Evolutionary conservation across 1,140 invertebrate genomes (phyloP).

Genomic region (Philopotamus ludificatus): DNA sequence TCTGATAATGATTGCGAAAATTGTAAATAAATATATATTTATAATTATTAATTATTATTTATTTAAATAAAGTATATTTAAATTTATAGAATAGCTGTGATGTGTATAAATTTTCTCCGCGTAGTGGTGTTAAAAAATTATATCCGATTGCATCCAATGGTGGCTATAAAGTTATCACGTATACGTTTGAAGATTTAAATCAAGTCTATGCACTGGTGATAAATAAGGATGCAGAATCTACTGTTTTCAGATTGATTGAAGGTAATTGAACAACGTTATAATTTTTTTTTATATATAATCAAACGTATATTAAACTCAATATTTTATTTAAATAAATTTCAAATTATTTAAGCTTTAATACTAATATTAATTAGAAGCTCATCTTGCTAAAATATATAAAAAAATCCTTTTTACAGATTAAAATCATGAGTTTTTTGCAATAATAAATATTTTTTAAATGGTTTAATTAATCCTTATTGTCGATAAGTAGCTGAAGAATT

Average conservation of each 20-base stretch:
- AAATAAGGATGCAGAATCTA: background rate
- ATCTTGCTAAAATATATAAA: too few relatives aligned
- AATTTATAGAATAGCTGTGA: constrained; percentile 17
- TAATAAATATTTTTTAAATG: too few relatives aligned
- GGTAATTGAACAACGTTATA: constrained; percentile 6
- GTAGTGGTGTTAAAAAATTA: constrained; percentile 17
- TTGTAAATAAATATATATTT: background rate
- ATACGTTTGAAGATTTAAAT: constrained; percentile 3
- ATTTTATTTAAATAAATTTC: too few relatives aligned
- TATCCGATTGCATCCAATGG: constrained; percentile 12
- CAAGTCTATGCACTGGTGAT: constrained; percentile 7
- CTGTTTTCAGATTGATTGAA: background rate
- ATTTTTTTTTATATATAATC: too few relatives aligned
- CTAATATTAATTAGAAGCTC: too few relatives aligned
- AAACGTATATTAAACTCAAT: too few relatives aligned
- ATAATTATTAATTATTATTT: too few relatives aligned
- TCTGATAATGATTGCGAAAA: constrained; percentile 28
- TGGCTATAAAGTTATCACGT: constrained; percentile 12
- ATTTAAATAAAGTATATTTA: background rate
- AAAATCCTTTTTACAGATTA: too few relatives aligned
- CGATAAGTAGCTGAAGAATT: too few relatives aligned
- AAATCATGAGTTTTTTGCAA: too few relatives aligned
- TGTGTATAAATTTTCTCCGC: constrained; percentile 29
- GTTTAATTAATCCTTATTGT: too few relatives aligned
- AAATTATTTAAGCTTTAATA: too few relatives aligned